These are phyloP conservation scores for Oncorhynchus nerka DNA, from an alignment of 2,113 vertebrate species.

Conservation along the genomic window DNA sequence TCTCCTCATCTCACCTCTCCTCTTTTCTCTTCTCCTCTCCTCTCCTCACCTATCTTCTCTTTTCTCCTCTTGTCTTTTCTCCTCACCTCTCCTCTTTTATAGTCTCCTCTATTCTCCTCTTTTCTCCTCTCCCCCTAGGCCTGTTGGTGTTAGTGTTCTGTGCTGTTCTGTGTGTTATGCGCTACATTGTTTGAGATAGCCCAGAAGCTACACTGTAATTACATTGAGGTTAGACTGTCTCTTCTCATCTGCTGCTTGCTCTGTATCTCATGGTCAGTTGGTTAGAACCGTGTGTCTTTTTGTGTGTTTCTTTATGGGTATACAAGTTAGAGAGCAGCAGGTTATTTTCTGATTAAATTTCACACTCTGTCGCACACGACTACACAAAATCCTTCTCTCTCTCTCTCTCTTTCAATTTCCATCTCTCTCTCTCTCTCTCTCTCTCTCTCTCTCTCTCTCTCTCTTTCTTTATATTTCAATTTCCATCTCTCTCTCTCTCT, in stretches of 20 bases:
- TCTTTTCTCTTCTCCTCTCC: background rate
- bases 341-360: background rate
- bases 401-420: too few relatives aligned
- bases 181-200: conserved; percentile 53
- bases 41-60: background rate
- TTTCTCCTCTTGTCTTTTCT: too few relatives aligned
- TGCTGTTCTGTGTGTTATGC: conserved; percentile 37
- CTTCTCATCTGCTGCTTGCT: conserved; percentile 50
- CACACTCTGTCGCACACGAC: too few relatives aligned
- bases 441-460: too few relatives aligned
- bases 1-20: too few relatives aligned
- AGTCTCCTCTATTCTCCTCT: background rate
- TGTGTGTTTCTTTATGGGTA: background rate
- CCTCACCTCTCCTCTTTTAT: too few relatives aligned
- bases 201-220: conserved; percentile 58
- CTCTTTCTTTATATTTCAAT: too few relatives aligned
- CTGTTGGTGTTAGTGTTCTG: conserved; percentile 26
- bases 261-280: conserved; percentile 44
- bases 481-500: too few relatives aligned
- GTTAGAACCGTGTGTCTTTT: background rate
- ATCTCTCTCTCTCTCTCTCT: too few relatives aligned
- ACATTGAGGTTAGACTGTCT: conserved; percentile 49
- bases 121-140: conserved; percentile 13
- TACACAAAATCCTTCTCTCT: too few relatives aligned
- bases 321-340: background rate